Percentiles rank a stretch among this genome's conserved stretches.
phyloP scores from a whole-genome alignment of 1,140 invertebrate species.

The Periplaneta americana region DNA sequence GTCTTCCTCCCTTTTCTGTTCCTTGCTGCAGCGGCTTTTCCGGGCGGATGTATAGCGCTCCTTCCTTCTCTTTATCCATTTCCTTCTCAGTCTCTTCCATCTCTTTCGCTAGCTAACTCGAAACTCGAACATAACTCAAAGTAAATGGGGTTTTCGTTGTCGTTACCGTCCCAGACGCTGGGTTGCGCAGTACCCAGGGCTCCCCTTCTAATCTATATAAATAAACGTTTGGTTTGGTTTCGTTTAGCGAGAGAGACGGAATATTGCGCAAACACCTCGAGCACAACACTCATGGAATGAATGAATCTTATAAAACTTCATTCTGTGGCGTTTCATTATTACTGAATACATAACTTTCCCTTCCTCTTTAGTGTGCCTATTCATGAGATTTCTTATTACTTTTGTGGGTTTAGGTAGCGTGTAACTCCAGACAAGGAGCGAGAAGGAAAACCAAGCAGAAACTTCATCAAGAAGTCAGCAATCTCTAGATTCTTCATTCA shows the following conservation, averaged over 20 bases:
- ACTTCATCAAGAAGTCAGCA: too few relatives aligned
- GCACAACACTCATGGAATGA: too few relatives aligned
- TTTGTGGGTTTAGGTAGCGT: neutral
- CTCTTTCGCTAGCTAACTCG: neutral
- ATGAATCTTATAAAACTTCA: too few relatives aligned
- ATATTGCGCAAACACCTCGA: neutral
- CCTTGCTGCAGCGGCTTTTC: neutral
- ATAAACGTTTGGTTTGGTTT: neutral
- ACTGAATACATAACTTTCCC: neutral
- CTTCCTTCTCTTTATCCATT: neutral
- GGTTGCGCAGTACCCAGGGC: too few relatives aligned
- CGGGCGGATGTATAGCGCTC: too few relatives aligned
- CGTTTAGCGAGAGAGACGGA: neutral
- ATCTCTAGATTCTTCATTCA: too few relatives aligned
- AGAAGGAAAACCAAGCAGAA: too few relatives aligned
- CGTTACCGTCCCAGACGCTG: too few relatives aligned
- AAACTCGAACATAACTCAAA: neutral
- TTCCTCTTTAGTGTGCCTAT: neutral
- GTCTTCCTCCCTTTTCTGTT: neutral
- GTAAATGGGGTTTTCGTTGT: neutral
- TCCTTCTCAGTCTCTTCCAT: neutral
- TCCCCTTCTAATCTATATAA: neutral
- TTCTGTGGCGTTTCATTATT: too few relatives aligned
- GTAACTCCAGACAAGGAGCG: too few relatives aligned
- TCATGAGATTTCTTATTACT: neutral